Percentiles rank a stretch among this genome's conserved stretches.
phyloP scores from a whole-genome alignment of 2,797 vertebrate species.

The Mus spretus region DNA sequence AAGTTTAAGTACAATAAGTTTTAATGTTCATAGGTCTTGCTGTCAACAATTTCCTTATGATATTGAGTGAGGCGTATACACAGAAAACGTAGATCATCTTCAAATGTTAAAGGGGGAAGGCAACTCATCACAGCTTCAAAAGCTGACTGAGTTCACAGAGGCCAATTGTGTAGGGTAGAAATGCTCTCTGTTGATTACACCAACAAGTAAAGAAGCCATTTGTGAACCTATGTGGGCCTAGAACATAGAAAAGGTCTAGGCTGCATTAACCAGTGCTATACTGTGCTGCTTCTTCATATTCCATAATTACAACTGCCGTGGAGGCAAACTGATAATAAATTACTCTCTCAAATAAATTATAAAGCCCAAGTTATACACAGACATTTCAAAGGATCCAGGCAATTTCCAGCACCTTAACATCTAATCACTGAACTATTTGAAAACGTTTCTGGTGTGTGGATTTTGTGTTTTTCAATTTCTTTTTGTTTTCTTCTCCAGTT shows the following conservation, averaged over 20 bases:
- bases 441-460: not conserved
- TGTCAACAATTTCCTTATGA: not conserved
- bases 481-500: not conserved
- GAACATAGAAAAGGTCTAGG: constrained; percentile 32
- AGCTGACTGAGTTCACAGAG: not conserved
- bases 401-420: constrained; percentile 33
- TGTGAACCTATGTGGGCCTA: constrained; percentile 24
- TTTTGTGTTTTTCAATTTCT: constrained; percentile 52
- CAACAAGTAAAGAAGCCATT: constrained; percentile 51
- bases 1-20: not conserved
- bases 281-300: constrained; percentile 36
- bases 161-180: not conserved
- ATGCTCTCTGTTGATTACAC: not conserved
- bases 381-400: not conserved
- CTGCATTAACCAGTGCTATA: not conserved
- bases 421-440: not conserved
- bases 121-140: not conserved
- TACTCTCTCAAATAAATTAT: constrained; percentile 55
- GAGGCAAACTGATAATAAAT: constrained; percentile 62
- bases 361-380: constrained; percentile 40
- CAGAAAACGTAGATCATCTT: not conserved
- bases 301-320: not conserved
- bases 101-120: not conserved
- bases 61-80: not conserved
- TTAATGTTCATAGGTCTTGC: not conserved